Percentiles rank a stretch among this genome's conserved stretches.
These are phyloP conservation scores for Triplophysa bombifrons DNA, from an alignment of 2,797 vertebrate species.

Conservation along the genomic window DNA sequence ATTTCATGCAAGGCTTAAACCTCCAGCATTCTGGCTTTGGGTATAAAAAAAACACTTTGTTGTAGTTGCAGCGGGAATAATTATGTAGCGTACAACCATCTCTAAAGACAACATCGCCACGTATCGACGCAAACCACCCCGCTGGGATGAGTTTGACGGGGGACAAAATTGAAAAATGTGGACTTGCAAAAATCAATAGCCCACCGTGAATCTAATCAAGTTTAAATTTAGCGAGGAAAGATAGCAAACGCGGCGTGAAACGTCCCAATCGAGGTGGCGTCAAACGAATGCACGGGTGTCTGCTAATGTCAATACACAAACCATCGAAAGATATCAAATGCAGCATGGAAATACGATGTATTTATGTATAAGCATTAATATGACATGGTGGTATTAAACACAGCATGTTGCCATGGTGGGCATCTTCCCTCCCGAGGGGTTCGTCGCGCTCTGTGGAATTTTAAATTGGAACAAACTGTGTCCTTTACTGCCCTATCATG, in stretches of 20 bases:
- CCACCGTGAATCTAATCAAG: constrained; percentile 5
- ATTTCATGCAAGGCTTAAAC: not conserved
- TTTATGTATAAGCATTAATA: not conserved
- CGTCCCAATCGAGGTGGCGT: not conserved
- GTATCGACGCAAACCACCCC: not conserved
- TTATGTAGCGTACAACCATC: not conserved
- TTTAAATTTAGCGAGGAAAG: constrained; percentile 1
- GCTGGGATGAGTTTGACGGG: not conserved
- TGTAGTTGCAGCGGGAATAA: not conserved
- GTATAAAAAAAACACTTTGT: not conserved
- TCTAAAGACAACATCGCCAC: not conserved
- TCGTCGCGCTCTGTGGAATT: constrained; percentile 3
- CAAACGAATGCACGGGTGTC: not conserved
- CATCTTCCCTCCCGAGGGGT: not conserved
- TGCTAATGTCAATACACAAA: not conserved
- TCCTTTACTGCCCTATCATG: constrained; percentile 34
- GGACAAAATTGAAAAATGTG: constrained; percentile 4
- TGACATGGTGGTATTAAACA: not conserved
- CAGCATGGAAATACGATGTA: no score
- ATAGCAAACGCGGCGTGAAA: not conserved
- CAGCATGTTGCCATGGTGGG: not conserved
- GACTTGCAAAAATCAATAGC: constrained; percentile 21
- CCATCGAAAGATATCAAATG: not conserved
- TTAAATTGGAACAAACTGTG: constrained; percentile 37
- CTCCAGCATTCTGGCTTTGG: not conserved